Base-by-base conservation (phyloP, 2,888 invertebrate genomes). In the Tipula unca region DNA sequence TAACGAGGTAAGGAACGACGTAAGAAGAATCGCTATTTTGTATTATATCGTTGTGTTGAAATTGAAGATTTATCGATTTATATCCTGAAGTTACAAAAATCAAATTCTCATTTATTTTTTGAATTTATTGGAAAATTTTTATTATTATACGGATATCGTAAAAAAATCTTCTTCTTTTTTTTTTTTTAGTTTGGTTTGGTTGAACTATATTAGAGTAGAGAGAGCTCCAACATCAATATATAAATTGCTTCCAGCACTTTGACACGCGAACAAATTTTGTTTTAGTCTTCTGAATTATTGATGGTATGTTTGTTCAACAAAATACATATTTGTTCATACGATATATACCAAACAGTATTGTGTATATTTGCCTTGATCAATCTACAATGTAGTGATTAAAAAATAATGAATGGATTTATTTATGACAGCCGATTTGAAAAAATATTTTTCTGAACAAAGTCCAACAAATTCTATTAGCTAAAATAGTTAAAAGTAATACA, bases 21-120 rank as follows among this genome's bases (percentile, higher is more conserved):
- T 69, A 25, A 17, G 1, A 25, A 13, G n/a, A 69, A 69, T 13
- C 14, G 69, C 69, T 69, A 25, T 69, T 25, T 48, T 8, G 13
- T 69, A 25, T 69, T 48, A n/a, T n/a, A 48, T 20, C 48, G 5
- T 48, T 69, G 25, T 69, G 69, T 25, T 69, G 69, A 69, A 69
- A 69, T 69, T 69, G 69, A 69, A 69, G 69, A 69, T 69, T 69
- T 69, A 69, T 69, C 69, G 69, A 69, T 69, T 69, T 69, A n/a
- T n/a, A 69, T 69, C 69, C 69, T 25, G 25, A 20, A 69, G 69
- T 25, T 25, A 69, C 10, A 69, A 69, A 69, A 69, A 69, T 69
- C 69, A 69, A 25, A 69, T 54, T 69, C 69, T 69, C 69, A 69
- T 69, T 69, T 69, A 69, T 69, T 69, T n/a, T n/a, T 69, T 69